Conservation (phyloP, 1,140 invertebrate genomes). For the Hyposmocoma kahamanoa region DNA sequence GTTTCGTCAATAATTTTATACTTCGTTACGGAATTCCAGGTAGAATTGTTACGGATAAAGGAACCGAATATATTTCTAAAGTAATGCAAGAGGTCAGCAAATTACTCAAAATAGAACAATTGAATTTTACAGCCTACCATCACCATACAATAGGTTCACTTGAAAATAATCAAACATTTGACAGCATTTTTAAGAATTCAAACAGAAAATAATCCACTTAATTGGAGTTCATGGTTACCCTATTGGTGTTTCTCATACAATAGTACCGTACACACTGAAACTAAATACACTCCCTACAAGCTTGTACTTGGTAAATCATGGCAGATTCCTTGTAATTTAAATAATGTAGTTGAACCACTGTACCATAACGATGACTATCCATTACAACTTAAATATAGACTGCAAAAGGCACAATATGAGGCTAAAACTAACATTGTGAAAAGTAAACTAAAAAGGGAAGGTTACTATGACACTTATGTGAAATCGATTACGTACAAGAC, state of each 20-base stretch:
- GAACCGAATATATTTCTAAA: constrained; percentile 13
- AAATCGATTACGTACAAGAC: too few relatives aligned
- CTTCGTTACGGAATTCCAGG: not conserved
- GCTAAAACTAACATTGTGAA: too few relatives aligned
- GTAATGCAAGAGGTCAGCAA: constrained; percentile 9
- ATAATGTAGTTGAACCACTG: too few relatives aligned
- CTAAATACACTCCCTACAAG: not conserved
- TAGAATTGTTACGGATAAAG: constrained; percentile 12
- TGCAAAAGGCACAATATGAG: too few relatives aligned
- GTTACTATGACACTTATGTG: too few relatives aligned
- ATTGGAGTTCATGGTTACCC: constrained; percentile 9
- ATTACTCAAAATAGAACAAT: constrained; percentile 14
- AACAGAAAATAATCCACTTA: constrained; percentile 4
- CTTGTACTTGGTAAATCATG: not conserved
- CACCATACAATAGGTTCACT: too few relatives aligned
- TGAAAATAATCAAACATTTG: constrained; percentile 10
- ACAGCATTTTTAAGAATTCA: constrained; percentile 8
- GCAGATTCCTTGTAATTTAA: not conserved
- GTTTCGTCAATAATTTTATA: constrained; percentile 16
- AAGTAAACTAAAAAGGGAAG: too few relatives aligned
- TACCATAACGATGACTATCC: too few relatives aligned
- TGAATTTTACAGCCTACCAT: too few relatives aligned
- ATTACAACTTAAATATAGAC: too few relatives aligned
- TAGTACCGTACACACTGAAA: not conserved
- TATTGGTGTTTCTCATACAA: constrained; percentile 9